Evolutionary conservation across 2,113 vertebrate species (phyloP), one percentile per base, ranked within the genome.

Genomic region (Actinemys pallida): DNA sequence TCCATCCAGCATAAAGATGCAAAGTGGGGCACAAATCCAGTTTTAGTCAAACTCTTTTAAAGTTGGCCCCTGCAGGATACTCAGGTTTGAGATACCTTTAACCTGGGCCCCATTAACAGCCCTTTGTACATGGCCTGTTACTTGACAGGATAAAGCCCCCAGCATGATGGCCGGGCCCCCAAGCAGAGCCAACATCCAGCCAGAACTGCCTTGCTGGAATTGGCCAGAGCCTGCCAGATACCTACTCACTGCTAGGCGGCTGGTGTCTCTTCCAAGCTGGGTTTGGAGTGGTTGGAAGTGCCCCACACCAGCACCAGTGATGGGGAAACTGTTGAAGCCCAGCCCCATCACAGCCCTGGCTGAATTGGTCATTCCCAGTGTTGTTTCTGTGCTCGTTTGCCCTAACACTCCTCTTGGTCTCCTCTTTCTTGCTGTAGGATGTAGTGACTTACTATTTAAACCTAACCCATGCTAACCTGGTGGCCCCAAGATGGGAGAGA

Each of bases 371-470:
- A 25, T 12, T 69, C 17, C 3, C 1, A 24, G 65, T 54, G 19
- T 27, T 3, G 3, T 0, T 39, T 52, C 42, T 82, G 56, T 62
- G 81, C 86, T 90, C 6, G 1, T 78, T 8, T 53, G 50, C 29
- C 57, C 35, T 12, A 0, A 0, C 31, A 69, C 25, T 88, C 25
- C 20, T 93, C 76, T 62, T 49, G 14, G 81, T 72, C 24, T 4
- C 6, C n/a, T 83, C 3, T 10, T 86, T 35, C 75, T 76, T 83
- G 75, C 31, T 83, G 81, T 89, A 99, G 99, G 99, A 99, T 86
- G 96, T 99, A 95, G 97, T 99, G 95, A 99, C 99, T 10, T 99
- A 99, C 93, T 99, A 99, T 85, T 45, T 99, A 94, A 99, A 99
- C 96, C 97, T 99, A 76, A 99, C 98, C 22, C 97, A 3, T 4